Conservation (phyloP, 2,888 invertebrate genomes). For the Dusona sp. region DNA sequence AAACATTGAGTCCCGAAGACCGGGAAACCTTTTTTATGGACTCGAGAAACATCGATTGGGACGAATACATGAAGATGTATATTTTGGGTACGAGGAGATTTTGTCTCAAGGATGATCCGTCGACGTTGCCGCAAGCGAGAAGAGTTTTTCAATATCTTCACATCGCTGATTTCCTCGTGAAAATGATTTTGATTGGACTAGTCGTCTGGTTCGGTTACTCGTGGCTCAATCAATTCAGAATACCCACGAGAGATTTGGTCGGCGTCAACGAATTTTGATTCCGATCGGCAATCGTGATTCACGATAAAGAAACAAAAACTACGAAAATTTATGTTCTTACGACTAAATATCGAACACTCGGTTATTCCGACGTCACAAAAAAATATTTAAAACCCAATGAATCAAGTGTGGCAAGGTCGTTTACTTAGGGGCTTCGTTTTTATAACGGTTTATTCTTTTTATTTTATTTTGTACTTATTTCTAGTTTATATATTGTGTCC, state of each 20-base stretch:
- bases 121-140: conserved; percentile 90
- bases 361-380: not conserved
- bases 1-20: conserved; percentile 79
- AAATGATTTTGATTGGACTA: conserved; percentile 71
- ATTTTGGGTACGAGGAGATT: conserved; percentile 94
- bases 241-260: conserved; percentile 48
- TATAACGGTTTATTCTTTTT: not conserved
- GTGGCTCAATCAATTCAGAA: conserved; percentile 36
- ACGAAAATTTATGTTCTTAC: not conserved
- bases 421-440: not conserved
- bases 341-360: not conserved
- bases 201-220: conserved; percentile 77
- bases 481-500: not conserved
- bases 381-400: not conserved
- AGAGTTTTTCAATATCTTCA: conserved; percentile 85
- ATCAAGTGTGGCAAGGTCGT: not conserved
- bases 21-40: conserved; percentile 85
- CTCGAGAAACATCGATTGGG: conserved; percentile 87
- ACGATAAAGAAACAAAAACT: not conserved
- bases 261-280: conserved; percentile 58
- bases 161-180: conserved; percentile 75
- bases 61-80: conserved; percentile 89
- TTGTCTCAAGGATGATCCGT: conserved; percentile 93
- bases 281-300: not conserved
- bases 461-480: not conserved